phyloP scores from a whole-genome alignment of 2,888 invertebrate genomes.

The Tethea ocularis region DNA sequence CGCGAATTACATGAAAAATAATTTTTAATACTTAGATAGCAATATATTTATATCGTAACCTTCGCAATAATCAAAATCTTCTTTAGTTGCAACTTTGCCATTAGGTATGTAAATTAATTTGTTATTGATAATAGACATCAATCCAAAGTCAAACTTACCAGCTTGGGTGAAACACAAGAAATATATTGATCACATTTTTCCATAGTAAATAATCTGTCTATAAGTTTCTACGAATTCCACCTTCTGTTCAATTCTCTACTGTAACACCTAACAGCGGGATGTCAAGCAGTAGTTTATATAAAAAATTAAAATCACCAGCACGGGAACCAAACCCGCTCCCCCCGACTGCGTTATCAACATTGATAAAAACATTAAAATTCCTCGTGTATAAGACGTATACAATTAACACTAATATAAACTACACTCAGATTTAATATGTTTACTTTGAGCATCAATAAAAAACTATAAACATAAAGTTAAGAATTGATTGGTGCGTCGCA shows the following conservation, averaged over 20 bases:
- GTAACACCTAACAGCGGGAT: neutral
- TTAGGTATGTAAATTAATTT: too few species aligned
- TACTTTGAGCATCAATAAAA: conserved; percentile 35
- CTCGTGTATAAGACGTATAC: conserved; percentile 24
- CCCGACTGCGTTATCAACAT: conserved; percentile 1
- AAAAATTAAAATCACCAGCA: neutral
- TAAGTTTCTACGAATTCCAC: neutral
- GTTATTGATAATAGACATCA: too few species aligned
- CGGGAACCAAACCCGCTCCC: neutral
- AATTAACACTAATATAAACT: conserved; percentile 39
- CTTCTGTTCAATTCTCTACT: neutral
- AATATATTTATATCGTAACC: too few species aligned
- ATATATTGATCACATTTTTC: too few species aligned
- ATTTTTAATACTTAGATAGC: too few species aligned
- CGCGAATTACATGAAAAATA: too few species aligned
- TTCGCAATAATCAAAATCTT: too few species aligned
- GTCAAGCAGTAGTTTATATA: neutral
- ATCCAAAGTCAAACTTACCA: too few species aligned
- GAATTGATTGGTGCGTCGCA: conserved; percentile 14
- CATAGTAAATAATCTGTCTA: too few species aligned
- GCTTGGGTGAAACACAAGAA: too few species aligned
- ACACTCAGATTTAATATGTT: conserved; percentile 36
- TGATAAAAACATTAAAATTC: conserved; percentile 11
- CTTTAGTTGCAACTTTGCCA: too few species aligned
- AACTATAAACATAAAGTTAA: conserved; percentile 28